Conservation (phyloP, 2,113 vertebrate genomes). For the Nyctereutes procyonoides region DNA sequence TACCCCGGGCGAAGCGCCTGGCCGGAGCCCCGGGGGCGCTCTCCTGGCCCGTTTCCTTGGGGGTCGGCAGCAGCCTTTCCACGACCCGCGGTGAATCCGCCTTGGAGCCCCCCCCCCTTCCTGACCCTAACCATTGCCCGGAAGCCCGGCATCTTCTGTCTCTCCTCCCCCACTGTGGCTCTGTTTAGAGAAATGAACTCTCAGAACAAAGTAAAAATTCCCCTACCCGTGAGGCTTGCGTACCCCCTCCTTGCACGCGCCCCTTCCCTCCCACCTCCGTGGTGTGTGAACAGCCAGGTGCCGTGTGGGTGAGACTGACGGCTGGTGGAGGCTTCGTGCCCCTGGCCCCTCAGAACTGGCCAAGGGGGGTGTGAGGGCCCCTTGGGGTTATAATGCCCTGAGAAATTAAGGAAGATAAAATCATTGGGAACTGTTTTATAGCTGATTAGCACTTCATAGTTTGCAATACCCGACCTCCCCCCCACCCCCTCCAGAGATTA, state of each 20-base stretch:
- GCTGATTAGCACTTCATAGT: not conserved
- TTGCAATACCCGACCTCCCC: not conserved
- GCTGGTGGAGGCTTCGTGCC: not conserved
- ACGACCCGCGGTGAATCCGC: not conserved
- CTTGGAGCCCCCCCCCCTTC: not conserved
- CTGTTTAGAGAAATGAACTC: conserved; percentile 1
- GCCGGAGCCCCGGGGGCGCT: not conserved
- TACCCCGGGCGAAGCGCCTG: not conserved
- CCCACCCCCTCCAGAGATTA: not conserved
- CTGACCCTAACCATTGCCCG: not conserved
- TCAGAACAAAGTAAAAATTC: not conserved
- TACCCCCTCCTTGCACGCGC: not conserved
- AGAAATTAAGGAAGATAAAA: not conserved
- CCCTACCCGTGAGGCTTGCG: not conserved
- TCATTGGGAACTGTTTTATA: conserved; percentile 5
- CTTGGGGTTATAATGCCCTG: not conserved
- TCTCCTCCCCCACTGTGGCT: not conserved
- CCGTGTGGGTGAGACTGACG: not conserved
- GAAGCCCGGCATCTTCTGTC: not conserved
- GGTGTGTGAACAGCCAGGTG: not conserved
- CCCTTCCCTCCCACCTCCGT: too few relatives aligned
- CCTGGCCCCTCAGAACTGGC: not conserved
- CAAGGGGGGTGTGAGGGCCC: not conserved
- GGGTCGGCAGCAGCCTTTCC: not conserved
- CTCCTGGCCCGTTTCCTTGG: not conserved